A percentile compares a stretch with the other conserved stretches of the same genome.
phyloP scores from a whole-genome alignment of 2,113 vertebrate species.

The Spea bombifrons region DNA sequence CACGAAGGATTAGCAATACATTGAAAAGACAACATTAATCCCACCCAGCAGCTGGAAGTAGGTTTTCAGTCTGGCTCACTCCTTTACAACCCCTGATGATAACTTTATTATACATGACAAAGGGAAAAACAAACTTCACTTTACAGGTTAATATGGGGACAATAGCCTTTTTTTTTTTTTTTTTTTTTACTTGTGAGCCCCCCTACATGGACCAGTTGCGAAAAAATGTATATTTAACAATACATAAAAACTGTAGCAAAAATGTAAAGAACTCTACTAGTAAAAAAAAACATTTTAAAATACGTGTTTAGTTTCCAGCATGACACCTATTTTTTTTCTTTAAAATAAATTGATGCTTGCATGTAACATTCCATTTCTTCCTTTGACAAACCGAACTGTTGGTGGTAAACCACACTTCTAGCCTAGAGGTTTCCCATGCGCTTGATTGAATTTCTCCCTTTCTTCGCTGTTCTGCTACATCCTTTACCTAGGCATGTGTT shows the following conservation, averaged over 20 bases:
- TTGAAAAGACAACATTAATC: neutral
- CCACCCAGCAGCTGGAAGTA: neutral
- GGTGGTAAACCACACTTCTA: slow-evolving; percentile 42
- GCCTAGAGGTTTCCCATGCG: slow-evolving; percentile 27
- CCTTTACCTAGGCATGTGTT: slow-evolving; percentile 32
- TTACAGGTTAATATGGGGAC: neutral
- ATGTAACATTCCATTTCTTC: slow-evolving; percentile 10
- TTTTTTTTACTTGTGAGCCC: neutral
- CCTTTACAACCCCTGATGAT: too few species aligned
- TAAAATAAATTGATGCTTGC: neutral
- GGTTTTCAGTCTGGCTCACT: neutral
- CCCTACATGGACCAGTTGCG: too few species aligned
- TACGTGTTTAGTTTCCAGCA: too few species aligned
- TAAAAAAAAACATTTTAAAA: too few species aligned
- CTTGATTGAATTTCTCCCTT: slow-evolving; percentile 35
- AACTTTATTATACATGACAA: too few species aligned
- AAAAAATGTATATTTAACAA: too few species aligned
- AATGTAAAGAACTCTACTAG: too few species aligned
- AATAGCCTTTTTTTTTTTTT: neutral
- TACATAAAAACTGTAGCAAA: too few species aligned
- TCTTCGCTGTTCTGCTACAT: slow-evolving; percentile 34
- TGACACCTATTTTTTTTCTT: neutral
- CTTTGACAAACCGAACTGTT: slow-evolving; percentile 33
- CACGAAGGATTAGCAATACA: too few species aligned
- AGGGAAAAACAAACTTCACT: neutral